These are phyloP conservation scores for Leptinotarsa undecemlineata DNA, from an alignment of 1,140 invertebrate genomes.

Conservation along the genomic window DNA sequence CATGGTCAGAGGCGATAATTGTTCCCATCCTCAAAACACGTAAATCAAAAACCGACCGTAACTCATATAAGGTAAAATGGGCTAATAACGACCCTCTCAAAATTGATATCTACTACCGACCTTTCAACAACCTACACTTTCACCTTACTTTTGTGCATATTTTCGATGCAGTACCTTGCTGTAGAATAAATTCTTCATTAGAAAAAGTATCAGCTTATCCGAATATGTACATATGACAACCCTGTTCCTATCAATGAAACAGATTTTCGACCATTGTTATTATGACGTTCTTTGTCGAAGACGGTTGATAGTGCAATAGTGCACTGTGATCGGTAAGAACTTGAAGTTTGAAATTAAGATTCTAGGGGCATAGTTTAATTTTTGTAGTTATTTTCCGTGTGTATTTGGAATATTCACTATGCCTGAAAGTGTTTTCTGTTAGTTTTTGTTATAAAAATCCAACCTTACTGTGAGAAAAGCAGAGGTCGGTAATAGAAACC, in stretches of 20 bases:
- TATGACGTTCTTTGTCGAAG: neutral
- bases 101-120: constrained; percentile 1
- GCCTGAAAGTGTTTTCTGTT: constrained; percentile 1
- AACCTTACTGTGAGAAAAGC: neutral
- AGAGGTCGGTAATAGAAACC: neutral
- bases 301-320: constrained; percentile 1
- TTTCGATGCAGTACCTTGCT: neutral
- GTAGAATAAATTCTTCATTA: neutral
- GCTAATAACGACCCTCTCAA: neutral
- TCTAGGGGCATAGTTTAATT: neutral
- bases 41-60: no score
- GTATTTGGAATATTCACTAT: neutral
- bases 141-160: neutral
- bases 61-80: neutral
- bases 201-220: neutral
- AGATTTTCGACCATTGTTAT: neutral
- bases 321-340: neutral
- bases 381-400: constrained; percentile 2
- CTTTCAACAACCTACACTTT: neutral
- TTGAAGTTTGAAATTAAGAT: neutral
- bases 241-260: constrained; percentile 2
- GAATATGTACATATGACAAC: constrained; percentile 3
- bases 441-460: neutral
- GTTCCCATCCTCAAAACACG: no score
- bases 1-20: no score